Percentiles rank a stretch among this genome's conserved stretches.
Evolutionary conservation across 2,888 invertebrate species (phyloP).

Genomic region (Glyphotaelius pellucidus): DNA sequence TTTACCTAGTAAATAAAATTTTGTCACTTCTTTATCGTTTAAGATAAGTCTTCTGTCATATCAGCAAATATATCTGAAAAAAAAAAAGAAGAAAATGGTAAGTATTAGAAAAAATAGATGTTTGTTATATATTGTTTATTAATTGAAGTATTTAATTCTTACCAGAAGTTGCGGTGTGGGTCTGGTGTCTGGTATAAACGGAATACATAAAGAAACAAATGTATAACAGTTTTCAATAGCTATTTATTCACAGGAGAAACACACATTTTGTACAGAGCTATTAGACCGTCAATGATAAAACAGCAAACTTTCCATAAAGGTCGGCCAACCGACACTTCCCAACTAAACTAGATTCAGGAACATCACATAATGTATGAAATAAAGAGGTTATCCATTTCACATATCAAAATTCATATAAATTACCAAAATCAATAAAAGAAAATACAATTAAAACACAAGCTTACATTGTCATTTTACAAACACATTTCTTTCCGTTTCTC

Average conservation of each 20-base stretch:
- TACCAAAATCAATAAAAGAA: conserved; percentile 21
- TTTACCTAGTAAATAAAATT: not conserved
- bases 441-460: conserved; percentile 5
- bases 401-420: conserved; percentile 49
- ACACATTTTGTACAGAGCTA: conserved; percentile 57
- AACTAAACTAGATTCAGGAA: conserved; percentile 22
- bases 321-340: not conserved
- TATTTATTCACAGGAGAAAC: conserved; percentile 66
- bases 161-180: not conserved
- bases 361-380: conserved; percentile 5
- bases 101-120: not conserved
- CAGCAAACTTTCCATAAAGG: not conserved
- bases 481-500: conserved; percentile 26
- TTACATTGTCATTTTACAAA: conserved; percentile 32
- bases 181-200: not conserved
- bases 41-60: not conserved
- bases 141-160: not conserved
- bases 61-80: not conserved
- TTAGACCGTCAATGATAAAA: conserved; percentile 15
- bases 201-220: conserved; percentile 11
- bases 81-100: not conserved
- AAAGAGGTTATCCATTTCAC: conserved; percentile 32
- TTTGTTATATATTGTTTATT: not conserved
- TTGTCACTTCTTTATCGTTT: not conserved
- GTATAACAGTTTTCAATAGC: conserved; percentile 58